phyloP scores from a whole-genome alignment of 1,140 invertebrate genomes.

The Procambarus virginalis region DNA sequence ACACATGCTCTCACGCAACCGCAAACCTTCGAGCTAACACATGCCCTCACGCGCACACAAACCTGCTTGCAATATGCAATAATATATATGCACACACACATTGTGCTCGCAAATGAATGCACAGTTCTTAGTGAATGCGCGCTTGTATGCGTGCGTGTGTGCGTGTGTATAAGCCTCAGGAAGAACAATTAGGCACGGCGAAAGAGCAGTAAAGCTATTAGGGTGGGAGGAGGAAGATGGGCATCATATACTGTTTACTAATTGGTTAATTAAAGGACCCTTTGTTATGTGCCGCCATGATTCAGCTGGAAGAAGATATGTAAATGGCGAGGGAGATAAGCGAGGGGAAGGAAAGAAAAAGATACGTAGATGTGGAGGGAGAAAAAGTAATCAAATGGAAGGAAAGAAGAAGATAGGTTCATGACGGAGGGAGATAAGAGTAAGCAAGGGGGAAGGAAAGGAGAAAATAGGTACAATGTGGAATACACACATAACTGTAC shows the following conservation, averaged over 20 bases:
- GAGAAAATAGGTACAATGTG: not conserved
- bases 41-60: too few relatives aligned
- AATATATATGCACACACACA: too few relatives aligned
- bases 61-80: too few relatives aligned
- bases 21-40: too few relatives aligned
- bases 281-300: not conserved
- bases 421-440: not conserved
- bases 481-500: not conserved
- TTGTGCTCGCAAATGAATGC: too few relatives aligned
- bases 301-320: not conserved
- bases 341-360: not conserved
- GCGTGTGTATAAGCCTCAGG: too few relatives aligned
- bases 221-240: not conserved
- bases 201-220: not conserved
- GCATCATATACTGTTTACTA: not conserved
- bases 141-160: too few relatives aligned
- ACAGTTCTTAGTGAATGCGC: too few relatives aligned
- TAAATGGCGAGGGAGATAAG: not conserved
- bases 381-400: not conserved
- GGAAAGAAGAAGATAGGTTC: not conserved
- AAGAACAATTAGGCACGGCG: not conserved
- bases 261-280: conserved; percentile 4
- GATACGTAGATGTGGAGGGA: not conserved
- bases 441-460: not conserved
- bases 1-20: too few relatives aligned